Base-by-base conservation (phyloP, 2,113 vertebrate genomes). In the Callocephalon fimbriatum region DNA sequence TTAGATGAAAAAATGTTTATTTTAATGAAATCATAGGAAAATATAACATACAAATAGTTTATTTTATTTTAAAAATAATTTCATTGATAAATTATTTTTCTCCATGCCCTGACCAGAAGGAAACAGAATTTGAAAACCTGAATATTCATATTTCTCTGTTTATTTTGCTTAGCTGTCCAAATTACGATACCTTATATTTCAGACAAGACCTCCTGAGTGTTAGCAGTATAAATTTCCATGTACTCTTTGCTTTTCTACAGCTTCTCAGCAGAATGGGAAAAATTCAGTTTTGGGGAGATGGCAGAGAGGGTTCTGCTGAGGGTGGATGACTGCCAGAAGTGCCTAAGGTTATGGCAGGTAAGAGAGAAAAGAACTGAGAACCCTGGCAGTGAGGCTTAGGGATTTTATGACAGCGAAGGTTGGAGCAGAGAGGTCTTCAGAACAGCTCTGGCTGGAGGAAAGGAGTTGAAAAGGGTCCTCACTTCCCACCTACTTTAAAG, bases 11-110 rank as follows among this genome's bases (percentile, higher is more conserved):
- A 93, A 86, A 66, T 27, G 0, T n/a, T 62, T 65, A 6, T 61
- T 87, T 79, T 19, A 48, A 70, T 58, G 3, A 76, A 90, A 61
- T 67, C 67, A 19, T 15, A 79, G 27, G 10, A 86, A 94, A 82
- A 61, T 67, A 27, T 18, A 63, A 44, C 8, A 16, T 63, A 32
- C 9, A 59, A 42, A 47, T 9, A n/a, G 15, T 44, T 72, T n/a
- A 6, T 54, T 65, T 73, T 70, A 67, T 81, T 79, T 85, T 51
- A 91, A 74, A 85, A 71, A 58, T 79, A 10, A 73, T 96, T 94
- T 92, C 66, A 44, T 23, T 58, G 32, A 32, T 75, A 61, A 80
- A 42, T 79, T 89, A 32, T 59, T 94, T 88, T 94, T 71, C 71
- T 88, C 18, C 8, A 15, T 78, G 72, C 35, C 40, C 16, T 48